Conservation (phyloP, 2,888 invertebrate species). For the Drosophila lacicola region DNA sequence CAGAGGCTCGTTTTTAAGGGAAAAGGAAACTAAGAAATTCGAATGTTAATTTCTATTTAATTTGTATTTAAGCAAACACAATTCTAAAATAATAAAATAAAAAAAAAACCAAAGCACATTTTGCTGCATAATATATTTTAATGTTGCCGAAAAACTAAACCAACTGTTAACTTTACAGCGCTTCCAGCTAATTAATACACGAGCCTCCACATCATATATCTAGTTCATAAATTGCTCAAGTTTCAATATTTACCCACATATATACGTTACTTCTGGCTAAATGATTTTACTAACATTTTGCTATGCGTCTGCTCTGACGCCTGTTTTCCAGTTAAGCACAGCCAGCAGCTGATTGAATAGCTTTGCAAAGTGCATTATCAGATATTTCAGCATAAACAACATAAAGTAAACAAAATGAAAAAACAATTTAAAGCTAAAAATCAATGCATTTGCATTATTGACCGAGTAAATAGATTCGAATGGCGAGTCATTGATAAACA, state of each 20-base stretch:
- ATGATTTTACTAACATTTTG: constrained; percentile 27
- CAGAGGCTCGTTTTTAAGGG: too few species aligned
- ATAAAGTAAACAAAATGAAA: constrained; percentile 7
- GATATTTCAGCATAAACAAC: constrained; percentile 37
- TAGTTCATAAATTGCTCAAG: constrained; percentile 3
- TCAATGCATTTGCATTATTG: constrained; percentile 38
- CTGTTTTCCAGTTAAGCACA: constrained; percentile 36
- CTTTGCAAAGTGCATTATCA: constrained; percentile 37
- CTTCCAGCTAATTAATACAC: not conserved
- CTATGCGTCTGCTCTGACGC: constrained; percentile 1
- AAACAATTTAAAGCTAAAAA: constrained; percentile 17
- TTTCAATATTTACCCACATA: constrained; percentile 9
- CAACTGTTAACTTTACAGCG: not conserved
- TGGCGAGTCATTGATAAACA: constrained; percentile 52
- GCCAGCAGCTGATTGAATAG: constrained; percentile 35
- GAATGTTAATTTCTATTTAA: not conserved
- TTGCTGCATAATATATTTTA: too few species aligned
- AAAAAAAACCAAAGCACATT: too few species aligned
- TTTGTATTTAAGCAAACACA: too few species aligned
- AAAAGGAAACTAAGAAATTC: not conserved
- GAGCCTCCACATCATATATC: not conserved
- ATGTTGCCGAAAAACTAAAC: not conserved
- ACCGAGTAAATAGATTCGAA: constrained; percentile 47
- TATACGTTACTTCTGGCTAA: constrained; percentile 8
- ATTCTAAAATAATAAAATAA: too few species aligned